These are phyloP conservation scores for Euspilapteryx auroguttella DNA, from an alignment of 2,888 invertebrate species.

Conservation along the genomic window DNA sequence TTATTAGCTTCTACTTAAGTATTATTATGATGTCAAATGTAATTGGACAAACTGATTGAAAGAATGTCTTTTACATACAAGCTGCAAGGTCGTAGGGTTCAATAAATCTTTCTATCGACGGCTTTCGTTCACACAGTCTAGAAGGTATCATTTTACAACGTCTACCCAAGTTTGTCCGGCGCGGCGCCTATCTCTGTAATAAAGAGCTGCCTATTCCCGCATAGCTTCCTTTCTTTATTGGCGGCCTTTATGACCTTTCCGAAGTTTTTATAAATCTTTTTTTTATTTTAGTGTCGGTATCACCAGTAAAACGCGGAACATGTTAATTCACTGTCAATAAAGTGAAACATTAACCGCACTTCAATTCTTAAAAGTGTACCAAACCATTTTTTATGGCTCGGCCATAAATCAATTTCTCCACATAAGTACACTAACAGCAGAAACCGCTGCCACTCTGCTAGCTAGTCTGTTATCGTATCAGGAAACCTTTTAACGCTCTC, in stretches of 20 bases:
- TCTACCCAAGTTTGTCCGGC: slow-evolving; percentile 23
- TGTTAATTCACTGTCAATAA: slow-evolving; percentile 49
- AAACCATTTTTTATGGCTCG: not conserved
- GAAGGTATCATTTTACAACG: slow-evolving; percentile 30
- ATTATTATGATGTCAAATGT: no score
- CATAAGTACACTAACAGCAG: no score
- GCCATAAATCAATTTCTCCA: slow-evolving; percentile 1
- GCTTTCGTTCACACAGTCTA: slow-evolving; percentile 24
- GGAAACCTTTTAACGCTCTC: no score
- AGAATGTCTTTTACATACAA: no score
- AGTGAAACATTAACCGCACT: slow-evolving; percentile 18
- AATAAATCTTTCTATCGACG: no score
- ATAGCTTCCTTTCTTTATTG: slow-evolving; percentile 42
- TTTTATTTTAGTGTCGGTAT: slow-evolving; percentile 9
- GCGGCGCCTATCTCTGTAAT: slow-evolving; percentile 42
- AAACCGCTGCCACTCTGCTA: no score
- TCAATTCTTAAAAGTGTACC: not conserved
- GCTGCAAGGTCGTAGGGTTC: no score
- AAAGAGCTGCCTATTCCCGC: slow-evolving; percentile 34
- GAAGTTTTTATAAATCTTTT: slow-evolving; percentile 35
- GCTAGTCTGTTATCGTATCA: no score
- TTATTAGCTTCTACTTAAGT: no score
- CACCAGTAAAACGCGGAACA: slow-evolving; percentile 35
- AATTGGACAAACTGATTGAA: no score
- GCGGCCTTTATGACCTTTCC: slow-evolving; percentile 32